Base-by-base conservation (phyloP, 2,888 invertebrate species). In the Microdon myrmicae region DNA sequence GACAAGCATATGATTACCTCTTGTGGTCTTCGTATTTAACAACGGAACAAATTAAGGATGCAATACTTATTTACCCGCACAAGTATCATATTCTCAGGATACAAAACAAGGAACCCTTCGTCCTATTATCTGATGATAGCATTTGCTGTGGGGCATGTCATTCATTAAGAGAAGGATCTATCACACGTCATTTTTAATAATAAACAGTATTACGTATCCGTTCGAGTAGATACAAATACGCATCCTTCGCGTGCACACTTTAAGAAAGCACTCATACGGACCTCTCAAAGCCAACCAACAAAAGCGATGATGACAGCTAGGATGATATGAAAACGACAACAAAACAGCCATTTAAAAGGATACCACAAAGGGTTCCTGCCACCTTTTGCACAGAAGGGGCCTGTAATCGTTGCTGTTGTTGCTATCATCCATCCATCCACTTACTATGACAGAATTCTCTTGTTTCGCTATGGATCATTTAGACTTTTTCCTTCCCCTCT, bases 81-180 rank as follows among this genome's bases (percentile, higher is more conserved):
- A n/a, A n/a, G n/a, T n/a, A n/a, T n/a, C n/a, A n/a, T n/a, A n/a
- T n/a, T n/a, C n/a, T n/a, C n/a, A n/a, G n/a, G n/a, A n/a, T n/a
- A n/a, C n/a, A n/a, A n/a, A n/a, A n/a, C n/a, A n/a, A n/a, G n/a
- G n/a, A n/a, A n/a, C n/a, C n/a, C n/a, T n/a, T n/a, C n/a, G n/a
- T n/a, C n/a, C n/a, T n/a, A n/a, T n/a, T n/a, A n/a, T 47, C 39
- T 22, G 13, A 53, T 47, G 41, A 55, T 44, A 39, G 20, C 35
- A 29, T 39, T 49, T 45, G 26, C 39, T 38, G 14, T 8, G 47
- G 23, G 41, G 12, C 51, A 26, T 64, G 64, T 51, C 64, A 53
- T 58, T 64, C 64, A 64, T 64, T 64, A 58, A 25, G 45, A 44
- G 56, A 64, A 64, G 58, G 56, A 58, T 32, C 64, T 51, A 53